Base-by-base conservation (phyloP, 2,797 vertebrate species). In the Trematomus bernacchii region DNA sequence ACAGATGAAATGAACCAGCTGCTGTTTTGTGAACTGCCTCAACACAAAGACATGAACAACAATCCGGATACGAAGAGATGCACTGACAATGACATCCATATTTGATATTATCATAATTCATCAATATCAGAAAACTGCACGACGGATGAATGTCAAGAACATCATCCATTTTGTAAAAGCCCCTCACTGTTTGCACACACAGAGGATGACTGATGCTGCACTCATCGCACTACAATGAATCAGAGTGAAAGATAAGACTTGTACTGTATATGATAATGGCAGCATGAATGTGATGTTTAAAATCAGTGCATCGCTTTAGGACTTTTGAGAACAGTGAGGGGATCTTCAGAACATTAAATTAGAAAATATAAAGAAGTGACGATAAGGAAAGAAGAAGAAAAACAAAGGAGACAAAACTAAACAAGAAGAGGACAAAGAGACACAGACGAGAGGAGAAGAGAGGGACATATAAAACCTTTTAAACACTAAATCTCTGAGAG, bases 1-100 rank as follows among this genome's bases (percentile, higher is more conserved):
- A 42, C 23, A 50, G 52, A 23, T 19, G 47, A 66, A 3, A 64
- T n/a, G 37, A 2, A 10, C 0, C 51, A 50, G 55, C 57, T 23
- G 64, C 47, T 40, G 70, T 40, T 62, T 23, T 42, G 13, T 55
- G 40, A 59, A 58, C 43, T 15, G 27, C 53, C 48, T 40, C 30
- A 42, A 37, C 14, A 46, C 18, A 44, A 27, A 53, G 72, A 63
- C n/a, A 21, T 3, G 44, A 51, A 43, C 53, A 67, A 16, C 23
- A 10, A 51, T 30, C 11, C 59, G 33, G 33, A 51, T 2, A 30
- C 6, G 0, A 13, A 63, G 23, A 8, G 19, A 50, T 4, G 50
- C 12, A n/a, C 57, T 10, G 2, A 13, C n/a, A 3, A n/a, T n/a
- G n/a, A n/a, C n/a, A n/a, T 18, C 9, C 10, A 18, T 18, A 13